These are phyloP conservation scores for Odontocolon sp. DNA, from an alignment of 2,888 invertebrate species.

Conservation along the genomic window DNA sequence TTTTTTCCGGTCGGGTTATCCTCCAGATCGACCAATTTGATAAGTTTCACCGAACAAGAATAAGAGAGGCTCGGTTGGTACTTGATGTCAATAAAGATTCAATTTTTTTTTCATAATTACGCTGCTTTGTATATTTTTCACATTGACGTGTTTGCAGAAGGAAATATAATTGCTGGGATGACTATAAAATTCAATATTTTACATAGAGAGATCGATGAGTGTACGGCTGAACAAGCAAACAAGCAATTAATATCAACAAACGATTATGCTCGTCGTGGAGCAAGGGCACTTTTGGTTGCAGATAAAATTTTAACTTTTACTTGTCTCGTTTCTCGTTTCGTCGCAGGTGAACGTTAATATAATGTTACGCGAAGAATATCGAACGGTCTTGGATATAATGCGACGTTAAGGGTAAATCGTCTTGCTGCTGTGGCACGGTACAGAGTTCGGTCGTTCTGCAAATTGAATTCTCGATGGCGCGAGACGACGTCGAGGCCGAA, in stretches of 20 bases:
- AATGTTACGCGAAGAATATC: slow-evolving; percentile 23
- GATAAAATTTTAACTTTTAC: slow-evolving; percentile 40
- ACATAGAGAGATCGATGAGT: neutral
- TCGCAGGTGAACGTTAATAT: slow-evolving; percentile 44
- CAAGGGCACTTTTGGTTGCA: neutral
- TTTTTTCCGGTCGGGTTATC: slow-evolving; percentile 4
- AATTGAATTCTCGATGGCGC: slow-evolving; percentile 74
- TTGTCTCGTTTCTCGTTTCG: slow-evolving; percentile 34
- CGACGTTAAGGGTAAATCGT: slow-evolving; percentile 43
- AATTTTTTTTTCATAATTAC: slow-evolving; percentile 23
- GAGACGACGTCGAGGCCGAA: slow-evolving; percentile 54
- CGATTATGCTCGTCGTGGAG: neutral
- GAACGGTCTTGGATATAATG: slow-evolving; percentile 20
- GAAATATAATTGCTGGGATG: slow-evolving; percentile 16
- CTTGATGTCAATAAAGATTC: slow-evolving; percentile 26
- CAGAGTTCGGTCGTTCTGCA: slow-evolving; percentile 63
- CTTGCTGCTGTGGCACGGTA: slow-evolving; percentile 7
- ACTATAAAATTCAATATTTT: neutral
- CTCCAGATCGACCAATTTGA: slow-evolving; percentile 22
- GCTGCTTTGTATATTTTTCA: slow-evolving; percentile 2
- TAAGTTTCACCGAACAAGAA: neutral
- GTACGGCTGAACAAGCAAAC: slow-evolving; percentile 21
- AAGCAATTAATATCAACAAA: slow-evolving; percentile 21
- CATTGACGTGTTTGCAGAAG: neutral
- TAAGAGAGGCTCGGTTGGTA: neutral